Conservation (phyloP, 2,797 vertebrate genomes). For the Enteromius paludinosus region DNA sequence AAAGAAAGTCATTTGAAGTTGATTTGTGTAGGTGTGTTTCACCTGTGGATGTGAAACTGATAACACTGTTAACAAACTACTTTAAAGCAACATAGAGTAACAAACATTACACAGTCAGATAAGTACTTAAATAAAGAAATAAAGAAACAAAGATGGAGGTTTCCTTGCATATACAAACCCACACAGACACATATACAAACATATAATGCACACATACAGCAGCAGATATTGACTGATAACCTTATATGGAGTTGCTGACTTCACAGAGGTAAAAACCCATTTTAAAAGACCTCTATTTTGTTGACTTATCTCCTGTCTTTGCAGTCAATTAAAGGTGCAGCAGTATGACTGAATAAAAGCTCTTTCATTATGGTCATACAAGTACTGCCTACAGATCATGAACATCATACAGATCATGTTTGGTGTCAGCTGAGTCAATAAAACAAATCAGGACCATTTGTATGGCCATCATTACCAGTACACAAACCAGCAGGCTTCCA, state of each 20-base stretch:
- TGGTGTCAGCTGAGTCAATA: conserved; percentile 19
- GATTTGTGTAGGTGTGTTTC: neutral
- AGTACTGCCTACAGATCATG: neutral
- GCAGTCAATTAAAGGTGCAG: neutral
- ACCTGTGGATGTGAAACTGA: neutral
- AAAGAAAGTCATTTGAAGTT: neutral
- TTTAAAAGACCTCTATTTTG: neutral
- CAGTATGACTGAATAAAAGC: neutral
- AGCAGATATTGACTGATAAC: neutral
- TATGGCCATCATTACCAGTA: conserved; percentile 15
- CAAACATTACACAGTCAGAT: neutral
- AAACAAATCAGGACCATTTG: conserved; percentile 36
- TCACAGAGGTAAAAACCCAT: neutral
- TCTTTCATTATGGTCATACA: neutral
- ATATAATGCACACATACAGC: neutral
- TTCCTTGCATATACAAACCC: neutral
- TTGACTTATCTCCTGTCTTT: neutral
- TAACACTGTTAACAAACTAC: neutral
- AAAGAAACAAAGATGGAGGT: neutral
- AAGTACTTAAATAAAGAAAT: neutral
- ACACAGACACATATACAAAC: neutral
- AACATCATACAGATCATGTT: conserved; percentile 8
- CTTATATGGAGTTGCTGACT: neutral
- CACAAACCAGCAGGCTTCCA: conserved; percentile 13
- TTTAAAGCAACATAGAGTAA: neutral